Conservation (phyloP, 2,797 vertebrate species). For the Antrozous pallidus region DNA sequence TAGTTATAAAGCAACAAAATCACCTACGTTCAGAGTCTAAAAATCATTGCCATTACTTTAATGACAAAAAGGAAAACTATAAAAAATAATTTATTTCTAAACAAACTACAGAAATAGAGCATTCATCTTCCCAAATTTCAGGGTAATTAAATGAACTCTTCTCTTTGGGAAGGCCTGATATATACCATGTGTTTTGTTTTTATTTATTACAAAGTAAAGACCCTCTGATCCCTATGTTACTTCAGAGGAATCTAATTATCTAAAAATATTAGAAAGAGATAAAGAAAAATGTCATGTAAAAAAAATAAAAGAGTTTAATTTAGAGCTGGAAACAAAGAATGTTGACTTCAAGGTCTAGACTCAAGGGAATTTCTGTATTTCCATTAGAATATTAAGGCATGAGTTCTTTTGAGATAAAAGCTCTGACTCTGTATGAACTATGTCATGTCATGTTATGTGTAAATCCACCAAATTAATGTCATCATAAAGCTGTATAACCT, state of each 20-base stretch:
- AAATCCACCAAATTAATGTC: conserved; percentile 30
- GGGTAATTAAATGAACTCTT: background rate
- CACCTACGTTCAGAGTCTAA: background rate
- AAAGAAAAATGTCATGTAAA: background rate
- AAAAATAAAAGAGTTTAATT: conserved; percentile 19
- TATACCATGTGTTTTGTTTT: background rate
- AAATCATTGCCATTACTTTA: background rate
- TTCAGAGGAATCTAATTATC: background rate
- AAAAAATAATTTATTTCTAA: background rate
- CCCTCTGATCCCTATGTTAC: background rate
- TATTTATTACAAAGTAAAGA: background rate
- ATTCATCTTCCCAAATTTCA: background rate
- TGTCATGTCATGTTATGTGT: background rate
- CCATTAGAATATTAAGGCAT: background rate
- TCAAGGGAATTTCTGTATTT: background rate
- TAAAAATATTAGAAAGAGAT: background rate
- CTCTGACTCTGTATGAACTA: background rate
- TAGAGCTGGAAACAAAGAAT: conserved; percentile 20
- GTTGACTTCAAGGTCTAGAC: background rate
- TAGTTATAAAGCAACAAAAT: background rate
- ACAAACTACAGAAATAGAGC: background rate
- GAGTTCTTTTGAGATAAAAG: conserved; percentile 20
- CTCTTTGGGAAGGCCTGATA: background rate
- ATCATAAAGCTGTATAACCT: background rate
- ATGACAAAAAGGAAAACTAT: background rate